A percentile compares a stretch with the other conserved stretches of the same genome.
These are phyloP conservation scores for Ptilorrhoa leucosticta DNA, from an alignment of 2,113 vertebrate genomes.

Conservation along the genomic window DNA sequence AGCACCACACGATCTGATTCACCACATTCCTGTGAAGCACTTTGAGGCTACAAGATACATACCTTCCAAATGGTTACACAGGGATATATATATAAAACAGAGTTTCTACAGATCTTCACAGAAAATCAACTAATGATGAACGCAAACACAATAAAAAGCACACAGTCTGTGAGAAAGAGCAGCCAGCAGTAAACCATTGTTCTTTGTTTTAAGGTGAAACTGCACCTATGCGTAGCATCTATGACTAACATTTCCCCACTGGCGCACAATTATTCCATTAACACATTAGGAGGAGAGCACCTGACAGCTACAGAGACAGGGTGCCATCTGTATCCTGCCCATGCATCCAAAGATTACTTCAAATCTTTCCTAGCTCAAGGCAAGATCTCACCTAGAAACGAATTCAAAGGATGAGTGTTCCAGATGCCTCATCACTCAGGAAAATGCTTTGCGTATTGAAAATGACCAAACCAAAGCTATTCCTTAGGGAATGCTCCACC, in stretches of 20 bases:
- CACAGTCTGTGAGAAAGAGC: not conserved
- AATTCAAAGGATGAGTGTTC: not conserved
- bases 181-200: not conserved
- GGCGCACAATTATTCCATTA: not conserved
- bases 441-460: rapidly evolving
- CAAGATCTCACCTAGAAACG: not conserved
- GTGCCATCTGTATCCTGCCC: not conserved
- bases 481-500: not conserved
- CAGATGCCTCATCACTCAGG: not conserved
- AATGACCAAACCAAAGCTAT: not conserved
- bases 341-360: not conserved
- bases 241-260: not conserved
- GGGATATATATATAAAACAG: not conserved
- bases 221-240: not conserved
- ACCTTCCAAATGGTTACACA: not conserved
- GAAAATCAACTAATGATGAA: not conserved
- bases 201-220: not conserved
- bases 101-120: not conserved
- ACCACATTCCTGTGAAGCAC: not conserved
- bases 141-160: not conserved
- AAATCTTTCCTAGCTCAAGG: not conserved
- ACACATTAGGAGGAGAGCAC: not conserved
- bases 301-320: not conserved
- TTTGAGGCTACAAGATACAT: not conserved
- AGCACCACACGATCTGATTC: not conserved